These are phyloP conservation scores for Lutjanus erythropterus DNA, from an alignment of 2,113 vertebrate genomes.

Conservation along the genomic window DNA sequence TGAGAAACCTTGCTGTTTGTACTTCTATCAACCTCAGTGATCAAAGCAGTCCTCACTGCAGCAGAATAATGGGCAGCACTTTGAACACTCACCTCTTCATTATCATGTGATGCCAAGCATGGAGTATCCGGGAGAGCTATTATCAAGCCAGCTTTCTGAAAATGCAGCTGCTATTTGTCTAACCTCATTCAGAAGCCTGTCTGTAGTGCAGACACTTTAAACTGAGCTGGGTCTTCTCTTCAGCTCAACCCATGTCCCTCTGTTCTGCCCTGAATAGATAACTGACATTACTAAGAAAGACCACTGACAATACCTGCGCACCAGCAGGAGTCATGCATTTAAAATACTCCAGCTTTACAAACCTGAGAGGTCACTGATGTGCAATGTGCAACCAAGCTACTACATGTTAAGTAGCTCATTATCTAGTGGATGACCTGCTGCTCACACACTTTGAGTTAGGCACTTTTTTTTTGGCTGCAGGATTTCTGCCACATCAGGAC, in stretches of 20 bases:
- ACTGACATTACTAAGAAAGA: conserved; percentile 3
- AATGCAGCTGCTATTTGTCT: conserved; percentile 59
- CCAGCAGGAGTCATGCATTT: neutral
- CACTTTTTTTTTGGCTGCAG: neutral
- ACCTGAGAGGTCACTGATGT: neutral
- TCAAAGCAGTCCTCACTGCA: conserved; percentile 57
- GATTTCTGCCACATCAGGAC: neutral
- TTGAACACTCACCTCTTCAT: conserved; percentile 66
- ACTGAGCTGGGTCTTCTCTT: conserved; percentile 19
- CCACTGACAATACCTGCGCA: neutral
- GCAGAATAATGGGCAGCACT: conserved; percentile 66
- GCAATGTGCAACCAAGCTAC: neutral
- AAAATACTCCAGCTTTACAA: neutral
- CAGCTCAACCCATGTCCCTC: neutral
- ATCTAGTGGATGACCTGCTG: neutral
- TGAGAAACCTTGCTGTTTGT: conserved; percentile 47
- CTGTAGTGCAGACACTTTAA: conserved; percentile 11
- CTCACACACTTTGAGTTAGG: neutral
- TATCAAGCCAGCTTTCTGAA: conserved; percentile 51
- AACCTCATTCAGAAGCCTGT: conserved; percentile 49
- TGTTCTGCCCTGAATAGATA: neutral
- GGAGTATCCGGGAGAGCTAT: conserved; percentile 58
- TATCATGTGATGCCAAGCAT: conserved; percentile 68
- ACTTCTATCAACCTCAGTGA: conserved; percentile 43
- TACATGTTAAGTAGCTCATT: neutral